Evolutionary conservation across 2,113 vertebrate genomes (phyloP).

Genomic region (Nothobranchius kuhntae): DNA sequence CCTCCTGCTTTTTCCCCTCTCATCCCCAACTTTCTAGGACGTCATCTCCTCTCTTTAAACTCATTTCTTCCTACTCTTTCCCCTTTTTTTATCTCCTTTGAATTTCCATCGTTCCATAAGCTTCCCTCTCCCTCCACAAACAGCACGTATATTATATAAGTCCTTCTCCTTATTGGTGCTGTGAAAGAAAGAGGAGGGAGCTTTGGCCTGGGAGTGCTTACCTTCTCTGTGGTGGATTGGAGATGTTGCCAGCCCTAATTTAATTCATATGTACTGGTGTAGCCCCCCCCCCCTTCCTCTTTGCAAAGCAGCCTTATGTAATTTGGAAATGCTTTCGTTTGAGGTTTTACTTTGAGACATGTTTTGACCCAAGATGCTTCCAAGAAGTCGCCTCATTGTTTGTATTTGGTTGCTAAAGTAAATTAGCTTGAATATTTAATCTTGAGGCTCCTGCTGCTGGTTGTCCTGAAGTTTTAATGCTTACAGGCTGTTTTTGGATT

Average conservation of each 20-base stretch:
- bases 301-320: constrained; percentile 42
- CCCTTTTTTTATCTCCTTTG: constrained; percentile 17
- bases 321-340: constrained; percentile 52
- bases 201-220: constrained; percentile 67
- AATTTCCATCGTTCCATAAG: constrained; percentile 63
- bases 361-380: constrained; percentile 19
- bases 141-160: constrained; percentile 57
- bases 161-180: constrained; percentile 41
- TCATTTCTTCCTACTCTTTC: constrained; percentile 14
- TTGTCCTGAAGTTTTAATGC: too few relatives aligned
- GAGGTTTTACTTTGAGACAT: constrained; percentile 30
- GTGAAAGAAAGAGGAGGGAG: constrained; percentile 18
- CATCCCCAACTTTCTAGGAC: constrained; percentile 47
- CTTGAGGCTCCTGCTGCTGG: not conserved
- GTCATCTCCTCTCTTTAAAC: constrained; percentile 38
- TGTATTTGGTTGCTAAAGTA: constrained; percentile 27
- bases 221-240: constrained; percentile 59
- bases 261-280: constrained; percentile 52
- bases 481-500: too few relatives aligned
- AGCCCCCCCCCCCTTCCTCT: not conserved
- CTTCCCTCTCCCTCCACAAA: constrained; percentile 35
- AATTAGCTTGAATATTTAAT: not conserved
- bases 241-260: constrained; percentile 69
- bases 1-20: constrained; percentile 21
- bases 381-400: constrained; percentile 11